These are phyloP conservation scores for Odontomachus brunneus DNA, from an alignment of 1,140 invertebrate species.

Conservation along the genomic window DNA sequence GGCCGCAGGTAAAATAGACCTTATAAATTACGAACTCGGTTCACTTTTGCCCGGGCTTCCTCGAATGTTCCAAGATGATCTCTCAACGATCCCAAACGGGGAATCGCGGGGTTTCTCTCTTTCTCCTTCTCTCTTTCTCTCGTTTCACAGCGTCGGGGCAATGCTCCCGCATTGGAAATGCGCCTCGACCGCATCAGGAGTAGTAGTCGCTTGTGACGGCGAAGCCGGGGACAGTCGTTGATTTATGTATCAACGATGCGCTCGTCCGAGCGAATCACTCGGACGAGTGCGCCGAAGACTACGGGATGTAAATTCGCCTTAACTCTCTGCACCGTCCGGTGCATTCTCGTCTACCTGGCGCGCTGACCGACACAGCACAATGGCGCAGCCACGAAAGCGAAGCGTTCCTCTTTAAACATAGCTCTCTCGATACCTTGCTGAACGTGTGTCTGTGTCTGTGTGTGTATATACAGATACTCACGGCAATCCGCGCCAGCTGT, in stretches of 20 bases:
- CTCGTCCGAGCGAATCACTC: too few species aligned
- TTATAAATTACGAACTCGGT: slow-evolving; percentile 41
- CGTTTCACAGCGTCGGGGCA: too few species aligned
- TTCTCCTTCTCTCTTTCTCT: not conserved
- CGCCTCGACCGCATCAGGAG: too few species aligned
- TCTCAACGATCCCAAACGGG: not conserved
- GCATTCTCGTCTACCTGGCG: not conserved
- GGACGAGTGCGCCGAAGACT: too few species aligned
- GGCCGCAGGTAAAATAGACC: slow-evolving; percentile 22
- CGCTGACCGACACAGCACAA: not conserved
- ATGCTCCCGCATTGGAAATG: too few species aligned
- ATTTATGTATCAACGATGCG: too few species aligned
- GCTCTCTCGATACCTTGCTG: slow-evolving; percentile 50
- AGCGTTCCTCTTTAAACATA: slow-evolving; percentile 58
- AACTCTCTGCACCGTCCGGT: not conserved
- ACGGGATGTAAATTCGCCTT: too few species aligned
- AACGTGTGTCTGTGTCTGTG: not conserved
- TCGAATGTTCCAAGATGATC: slow-evolving; percentile 29
- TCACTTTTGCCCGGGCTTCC: slow-evolving; percentile 8
- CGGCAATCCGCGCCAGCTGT: too few species aligned
- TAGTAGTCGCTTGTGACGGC: too few species aligned
- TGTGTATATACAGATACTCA: not conserved
- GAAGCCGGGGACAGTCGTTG: too few species aligned
- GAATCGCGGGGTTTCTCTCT: too few species aligned
- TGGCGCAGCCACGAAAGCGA: not conserved